These are phyloP conservation scores for Bellardia bayeri DNA, from an alignment of 2,888 invertebrate species.

Conservation along the genomic window DNA sequence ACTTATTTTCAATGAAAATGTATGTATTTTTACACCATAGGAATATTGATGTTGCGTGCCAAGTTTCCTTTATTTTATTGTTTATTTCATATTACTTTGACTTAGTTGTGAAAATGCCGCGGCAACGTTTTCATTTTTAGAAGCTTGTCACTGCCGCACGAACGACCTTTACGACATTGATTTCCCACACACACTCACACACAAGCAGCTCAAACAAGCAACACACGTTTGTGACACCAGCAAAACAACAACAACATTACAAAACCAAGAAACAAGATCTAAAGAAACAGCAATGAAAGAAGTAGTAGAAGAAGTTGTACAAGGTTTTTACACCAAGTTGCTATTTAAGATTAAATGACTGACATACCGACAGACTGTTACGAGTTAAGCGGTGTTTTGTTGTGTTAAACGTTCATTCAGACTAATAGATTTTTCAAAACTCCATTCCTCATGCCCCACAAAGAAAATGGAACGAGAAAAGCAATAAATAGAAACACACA, in stretches of 20 bases:
- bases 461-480: not conserved
- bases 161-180: slow-evolving; percentile 72
- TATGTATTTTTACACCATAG: slow-evolving; percentile 45
- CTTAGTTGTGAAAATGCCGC: slow-evolving; percentile 52
- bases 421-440: slow-evolving; percentile 40
- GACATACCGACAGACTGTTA: slow-evolving; percentile 7
- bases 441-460: not conserved
- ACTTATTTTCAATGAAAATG: slow-evolving; percentile 54
- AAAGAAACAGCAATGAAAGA: slow-evolving; percentile 50
- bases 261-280: not conserved
- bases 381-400: slow-evolving; percentile 8
- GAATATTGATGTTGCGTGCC: slow-evolving; percentile 69
- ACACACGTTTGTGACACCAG: slow-evolving; percentile 36
- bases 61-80: slow-evolving; percentile 18
- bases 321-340: slow-evolving; percentile 14
- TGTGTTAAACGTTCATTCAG: slow-evolving; percentile 34
- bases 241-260: not conserved
- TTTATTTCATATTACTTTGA: slow-evolving; percentile 20
- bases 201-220: not conserved
- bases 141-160: slow-evolving; percentile 68
- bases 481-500: not conserved
- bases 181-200: slow-evolving; percentile 43
- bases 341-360: slow-evolving; percentile 14
- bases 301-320: slow-evolving; percentile 7
- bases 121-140: slow-evolving; percentile 14